Percentiles rank a stretch among this genome's conserved stretches.
Conservation (phyloP, 2,888 invertebrate genomes). For the Cryptosula pallasiana region DNA sequence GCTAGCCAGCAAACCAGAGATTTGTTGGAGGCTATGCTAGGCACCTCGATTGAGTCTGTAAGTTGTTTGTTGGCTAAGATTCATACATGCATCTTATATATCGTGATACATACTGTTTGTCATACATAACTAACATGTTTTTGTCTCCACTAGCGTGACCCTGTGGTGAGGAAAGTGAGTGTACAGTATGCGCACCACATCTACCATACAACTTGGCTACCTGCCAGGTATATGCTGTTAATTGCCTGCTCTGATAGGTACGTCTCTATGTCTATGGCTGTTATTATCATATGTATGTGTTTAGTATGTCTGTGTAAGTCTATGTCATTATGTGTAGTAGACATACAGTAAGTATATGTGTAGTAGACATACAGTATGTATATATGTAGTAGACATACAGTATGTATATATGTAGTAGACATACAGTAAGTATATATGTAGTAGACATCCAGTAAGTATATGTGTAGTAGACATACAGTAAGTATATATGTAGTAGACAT, state of each 20-base stretch:
- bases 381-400: no score
- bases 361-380: no score
- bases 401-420: no score
- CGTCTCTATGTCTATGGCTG: no score
- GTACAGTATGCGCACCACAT: slow-evolving; percentile 75
- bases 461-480: no score
- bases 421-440: no score
- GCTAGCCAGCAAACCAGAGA: slow-evolving; percentile 10
- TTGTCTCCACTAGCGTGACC: not conserved
- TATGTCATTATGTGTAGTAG: no score
- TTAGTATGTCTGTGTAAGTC: no score
- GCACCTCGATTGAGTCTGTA: not conserved
- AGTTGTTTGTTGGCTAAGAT: not conserved
- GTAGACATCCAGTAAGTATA: no score
- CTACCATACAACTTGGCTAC: slow-evolving; percentile 74
- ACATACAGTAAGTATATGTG: no score
- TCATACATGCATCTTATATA: not conserved
- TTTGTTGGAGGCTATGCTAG: not conserved
- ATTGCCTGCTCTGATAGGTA: slow-evolving; percentile 78
- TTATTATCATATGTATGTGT: no score
- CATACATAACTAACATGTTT: not conserved
- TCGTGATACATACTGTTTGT: not conserved
- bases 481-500: no score
- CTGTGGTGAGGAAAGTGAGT: not conserved
- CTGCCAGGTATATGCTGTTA: slow-evolving; percentile 74